Evolutionary conservation across 2,888 invertebrate species (phyloP), one percentile per base, ranked within the genome.

Genomic region (Oscheius sp.): DNA sequence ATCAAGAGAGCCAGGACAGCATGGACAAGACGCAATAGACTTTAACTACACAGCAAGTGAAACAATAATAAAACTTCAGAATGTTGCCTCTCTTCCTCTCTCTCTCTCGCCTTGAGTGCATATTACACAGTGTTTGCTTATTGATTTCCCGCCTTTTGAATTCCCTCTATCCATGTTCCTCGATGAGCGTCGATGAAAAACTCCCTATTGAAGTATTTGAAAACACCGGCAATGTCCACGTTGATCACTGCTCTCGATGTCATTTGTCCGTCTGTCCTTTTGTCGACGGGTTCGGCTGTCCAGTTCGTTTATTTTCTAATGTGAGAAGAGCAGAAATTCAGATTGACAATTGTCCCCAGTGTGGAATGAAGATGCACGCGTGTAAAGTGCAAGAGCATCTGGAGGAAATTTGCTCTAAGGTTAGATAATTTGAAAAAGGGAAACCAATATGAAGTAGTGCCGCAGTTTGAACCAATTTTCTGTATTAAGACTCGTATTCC

Each of bases 321-420:
- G 4, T 10, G 3, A 21, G 1, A 9, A 2, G 2, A 2, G 9
- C 5, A 10, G 10, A 10, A 33, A 58, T 37, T 55, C 42, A 68
- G 68, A 57, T 68, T 13, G 37, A 13, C 3, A n/a, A 5, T 2
- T 68, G 68, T 55, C 68, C 33, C 4, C 68, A 68, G 35, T 70
- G 70, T 48, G 35, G 21, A 37, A 42, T 73, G 29, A 35, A 33
- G 11, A 51, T 78, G 4, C 79, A 79, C 55, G 13, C 47, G 2
- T 79, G 79, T 57, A 79, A 79, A 66, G 2, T 75, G 1, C 70
- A 75, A 42, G 79, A 79, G 13, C 79, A 79, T 35, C 21, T 75
- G 9, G 53, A 33, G 21, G 53, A 70, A 4, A 73, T 79, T 51
- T 79, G 79, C 63, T 37, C 73, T 4, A 70, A 77, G 33, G 79